Base-by-base conservation (phyloP, 2,888 invertebrate species). In the Seira musarum region DNA sequence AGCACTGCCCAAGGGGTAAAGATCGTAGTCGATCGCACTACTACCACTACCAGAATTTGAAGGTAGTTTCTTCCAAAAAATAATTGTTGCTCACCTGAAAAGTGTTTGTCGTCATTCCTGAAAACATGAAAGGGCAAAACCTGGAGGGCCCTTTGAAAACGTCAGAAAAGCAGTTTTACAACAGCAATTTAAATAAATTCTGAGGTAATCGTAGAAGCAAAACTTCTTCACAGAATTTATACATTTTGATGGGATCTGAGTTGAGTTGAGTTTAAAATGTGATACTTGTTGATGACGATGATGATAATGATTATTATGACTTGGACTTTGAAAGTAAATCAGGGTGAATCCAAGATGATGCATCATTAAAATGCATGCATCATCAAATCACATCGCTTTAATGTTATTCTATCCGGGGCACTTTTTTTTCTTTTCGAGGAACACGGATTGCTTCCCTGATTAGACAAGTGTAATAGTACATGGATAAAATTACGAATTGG, bases 401-500 rank as follows among this genome's bases (percentile, higher is more conserved):
- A 8, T 6, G 53, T 53, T 53, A 53, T 53, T 53, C 53, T 53
- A 53, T 53, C 53, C 53, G 15, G 15, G 13, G 53, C 15, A 53
- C 30, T 30, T 8, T 53, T 8, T 30, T 8, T 13, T 53, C 53
- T 53, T 13, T 13, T 53, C 53, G 53, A 40, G 53, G 72, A 65
- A 75, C 80, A 70, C 67, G 70, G 80, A 80, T 80, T 71, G 75
- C 75, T 69, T 53, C 53, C 30, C 40, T 70, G 80, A 80, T 80
- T 80, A 75, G 80, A 75, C 80, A 49, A 75, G 71, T 69, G 74
- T 65, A 72, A 72, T 72, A 57, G 22, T n/a, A 80, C 80, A 68
- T 17, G 72, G 70, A 66, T 80, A 63, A 70, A 80, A 67, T 80
- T 80, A 75, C 80, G 80, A 74, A 80, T 80, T 80, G 74, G 74